Evolutionary conservation across 2,113 vertebrate genomes (phyloP).

Genomic region (Tylochromis polylepis): DNA sequence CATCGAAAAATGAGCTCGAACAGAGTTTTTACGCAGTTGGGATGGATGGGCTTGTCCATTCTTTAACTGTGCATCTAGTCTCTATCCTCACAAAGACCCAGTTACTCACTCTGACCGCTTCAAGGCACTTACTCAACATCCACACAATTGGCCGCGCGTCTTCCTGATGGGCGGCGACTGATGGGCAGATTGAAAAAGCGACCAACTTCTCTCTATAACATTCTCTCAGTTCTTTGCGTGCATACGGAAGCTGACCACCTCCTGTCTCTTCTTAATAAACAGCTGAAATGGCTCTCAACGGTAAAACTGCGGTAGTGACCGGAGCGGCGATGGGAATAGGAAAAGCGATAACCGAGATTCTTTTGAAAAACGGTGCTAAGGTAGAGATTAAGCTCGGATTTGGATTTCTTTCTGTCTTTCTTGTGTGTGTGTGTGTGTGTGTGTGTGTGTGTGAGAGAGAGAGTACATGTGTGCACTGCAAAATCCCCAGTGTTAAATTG

Average conservation of each 20-base stretch:
- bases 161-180: neutral
- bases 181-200: neutral
- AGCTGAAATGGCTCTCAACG: constrained; percentile 28
- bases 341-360: constrained; percentile 43
- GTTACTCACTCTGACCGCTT: neutral
- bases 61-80: neutral
- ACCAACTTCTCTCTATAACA: rapidly evolving
- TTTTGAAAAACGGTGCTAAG: constrained; percentile 63
- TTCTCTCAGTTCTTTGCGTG: neutral
- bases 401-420: neutral
- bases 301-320: constrained; percentile 56
- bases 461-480: neutral
- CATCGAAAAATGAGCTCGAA: neutral
- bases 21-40: neutral
- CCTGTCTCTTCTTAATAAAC: neutral
- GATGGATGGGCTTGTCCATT: neutral
- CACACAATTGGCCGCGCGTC: rapidly evolving
- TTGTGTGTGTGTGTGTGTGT: rapidly evolving
- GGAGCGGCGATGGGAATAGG: constrained; percentile 66
- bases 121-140: neutral
- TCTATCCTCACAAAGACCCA: neutral
- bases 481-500: no score
- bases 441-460: neutral
- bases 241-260: neutral
- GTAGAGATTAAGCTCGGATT: neutral